phyloP scores from a whole-genome alignment of 2,113 vertebrate genomes.

The Pseudonaja textilis region DNA sequence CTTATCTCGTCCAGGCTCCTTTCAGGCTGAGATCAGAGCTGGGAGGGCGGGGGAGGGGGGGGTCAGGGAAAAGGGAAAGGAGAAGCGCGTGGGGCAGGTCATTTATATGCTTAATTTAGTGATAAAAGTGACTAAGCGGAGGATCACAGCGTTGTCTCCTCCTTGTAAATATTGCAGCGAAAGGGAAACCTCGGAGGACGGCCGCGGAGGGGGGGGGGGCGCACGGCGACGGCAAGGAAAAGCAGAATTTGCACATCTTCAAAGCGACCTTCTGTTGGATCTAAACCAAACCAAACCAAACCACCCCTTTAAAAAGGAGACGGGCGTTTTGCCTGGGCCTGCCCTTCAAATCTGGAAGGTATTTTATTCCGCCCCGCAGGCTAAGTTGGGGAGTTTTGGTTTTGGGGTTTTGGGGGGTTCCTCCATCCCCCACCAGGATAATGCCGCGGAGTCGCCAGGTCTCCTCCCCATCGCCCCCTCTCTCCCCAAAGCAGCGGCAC shows the following conservation, averaged over 20 bases:
- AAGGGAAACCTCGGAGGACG: constrained; percentile 38
- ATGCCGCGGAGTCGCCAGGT: not conserved
- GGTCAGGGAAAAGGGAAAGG: constrained; percentile 42
- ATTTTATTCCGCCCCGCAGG: not conserved
- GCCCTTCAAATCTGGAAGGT: not conserved
- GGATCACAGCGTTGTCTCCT: constrained; percentile 54
- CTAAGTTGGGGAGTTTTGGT: not conserved
- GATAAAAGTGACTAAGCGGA: constrained; percentile 82
- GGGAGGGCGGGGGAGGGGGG: constrained; percentile 18
- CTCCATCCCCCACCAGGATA: not conserved
- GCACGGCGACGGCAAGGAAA: constrained; percentile 18
- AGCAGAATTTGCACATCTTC: constrained; percentile 13
- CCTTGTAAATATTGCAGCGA: constrained; percentile 62
- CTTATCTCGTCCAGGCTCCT: constrained; percentile 84
- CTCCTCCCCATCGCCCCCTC: too few relatives aligned
- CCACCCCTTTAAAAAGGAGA: constrained; percentile 16
- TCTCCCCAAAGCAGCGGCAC: not conserved
- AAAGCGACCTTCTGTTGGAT: constrained; percentile 25
- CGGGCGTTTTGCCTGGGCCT: constrained; percentile 4
- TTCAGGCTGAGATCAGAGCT: constrained; percentile 84
- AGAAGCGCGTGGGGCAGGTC: constrained; percentile 73
- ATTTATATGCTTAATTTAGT: constrained; percentile 92
- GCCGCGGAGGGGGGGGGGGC: constrained; percentile 9
- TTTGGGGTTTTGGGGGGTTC: not conserved
- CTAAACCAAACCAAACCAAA: not conserved